A percentile compares a stretch with the other conserved stretches of the same genome.
phyloP scores from a whole-genome alignment of 2,113 vertebrate genomes.

The Dicentrarchus labrax region DNA sequence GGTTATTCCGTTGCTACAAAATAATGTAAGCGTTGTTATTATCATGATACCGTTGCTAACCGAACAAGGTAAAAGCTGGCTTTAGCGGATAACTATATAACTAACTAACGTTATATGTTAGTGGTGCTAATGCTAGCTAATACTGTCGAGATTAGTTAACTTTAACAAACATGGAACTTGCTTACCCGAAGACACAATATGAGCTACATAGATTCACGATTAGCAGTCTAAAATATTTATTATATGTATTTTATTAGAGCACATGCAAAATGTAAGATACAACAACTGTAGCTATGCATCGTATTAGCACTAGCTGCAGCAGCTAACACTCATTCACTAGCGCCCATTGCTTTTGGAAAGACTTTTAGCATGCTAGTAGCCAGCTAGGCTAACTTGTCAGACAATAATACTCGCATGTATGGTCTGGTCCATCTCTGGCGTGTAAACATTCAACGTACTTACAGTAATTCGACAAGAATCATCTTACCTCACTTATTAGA shows the following conservation, averaged over 20 bases:
- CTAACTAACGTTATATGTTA: background rate
- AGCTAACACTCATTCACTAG: constrained; percentile 12
- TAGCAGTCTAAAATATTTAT: background rate
- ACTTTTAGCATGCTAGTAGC: constrained; percentile 44
- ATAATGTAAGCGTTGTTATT: too few relatives aligned
- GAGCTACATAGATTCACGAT: background rate
- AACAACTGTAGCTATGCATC: background rate
- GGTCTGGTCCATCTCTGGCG: background rate
- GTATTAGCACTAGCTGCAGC: background rate
- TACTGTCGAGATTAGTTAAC: background rate
- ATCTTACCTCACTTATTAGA: constrained; percentile 64
- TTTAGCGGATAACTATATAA: background rate
- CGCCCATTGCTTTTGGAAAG: background rate
- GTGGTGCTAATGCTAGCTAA: constrained; percentile 1
- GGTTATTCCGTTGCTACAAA: background rate
- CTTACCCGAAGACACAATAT: background rate
- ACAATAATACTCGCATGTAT: background rate
- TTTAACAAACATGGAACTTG: background rate
- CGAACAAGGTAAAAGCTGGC: background rate
- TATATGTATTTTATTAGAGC: background rate
- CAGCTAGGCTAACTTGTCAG: constrained; percentile 51
- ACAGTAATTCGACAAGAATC: background rate
- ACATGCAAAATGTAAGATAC: background rate
- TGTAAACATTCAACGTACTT: background rate
- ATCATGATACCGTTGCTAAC: background rate